Conservation (phyloP, 2,797 vertebrate species). For the Xerus rutilus region DNA sequence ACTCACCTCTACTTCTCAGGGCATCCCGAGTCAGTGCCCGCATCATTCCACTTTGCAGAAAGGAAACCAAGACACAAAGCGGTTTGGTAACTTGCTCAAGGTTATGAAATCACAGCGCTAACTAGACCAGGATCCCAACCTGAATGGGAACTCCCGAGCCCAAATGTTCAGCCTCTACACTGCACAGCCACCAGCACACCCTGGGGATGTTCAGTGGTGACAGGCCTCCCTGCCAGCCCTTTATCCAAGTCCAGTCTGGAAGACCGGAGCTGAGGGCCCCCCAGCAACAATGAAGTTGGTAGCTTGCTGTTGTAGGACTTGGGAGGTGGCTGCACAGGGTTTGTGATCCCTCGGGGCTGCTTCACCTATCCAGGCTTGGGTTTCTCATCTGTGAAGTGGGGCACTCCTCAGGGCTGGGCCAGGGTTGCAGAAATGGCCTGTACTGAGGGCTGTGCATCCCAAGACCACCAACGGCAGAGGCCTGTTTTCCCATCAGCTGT, state of each 20-base stretch:
- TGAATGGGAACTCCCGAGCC: neutral
- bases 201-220: too few relatives aligned
- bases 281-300: neutral
- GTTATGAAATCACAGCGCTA: neutral
- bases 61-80: neutral
- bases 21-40: neutral
- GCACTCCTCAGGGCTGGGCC: neutral
- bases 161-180: neutral
- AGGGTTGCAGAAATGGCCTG: neutral
- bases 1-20: neutral
- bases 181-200: neutral
- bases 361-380: neutral
- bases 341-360: neutral
- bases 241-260: neutral
- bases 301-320: neutral
- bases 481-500: neutral
- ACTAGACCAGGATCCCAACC: neutral
- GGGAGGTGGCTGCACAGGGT: neutral
- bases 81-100: neutral
- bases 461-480: rapidly evolving
- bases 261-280: neutral
- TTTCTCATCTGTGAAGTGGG: neutral
- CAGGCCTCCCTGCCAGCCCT: neutral
- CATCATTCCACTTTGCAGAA: neutral
- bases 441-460: neutral